A percentile compares a stretch with the other conserved stretches of the same genome.
Conservation (phyloP, 2,797 vertebrate species). For the Sebastes dallii region DNA sequence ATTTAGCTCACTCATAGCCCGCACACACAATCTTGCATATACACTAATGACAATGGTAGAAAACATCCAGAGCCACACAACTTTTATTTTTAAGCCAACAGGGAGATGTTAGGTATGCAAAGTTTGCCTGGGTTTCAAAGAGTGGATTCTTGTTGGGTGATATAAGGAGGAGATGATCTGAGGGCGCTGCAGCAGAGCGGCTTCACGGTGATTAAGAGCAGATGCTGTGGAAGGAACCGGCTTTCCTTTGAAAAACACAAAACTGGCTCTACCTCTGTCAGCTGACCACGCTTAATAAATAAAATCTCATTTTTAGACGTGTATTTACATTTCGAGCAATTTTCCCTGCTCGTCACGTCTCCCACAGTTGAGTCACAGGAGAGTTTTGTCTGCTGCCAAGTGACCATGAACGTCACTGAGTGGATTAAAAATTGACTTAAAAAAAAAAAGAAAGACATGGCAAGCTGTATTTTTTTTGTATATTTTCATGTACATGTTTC, state of each 20-base stretch:
- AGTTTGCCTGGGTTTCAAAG: slow-evolving; percentile 1
- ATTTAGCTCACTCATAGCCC: neutral
- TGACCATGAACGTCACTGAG: neutral
- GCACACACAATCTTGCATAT: neutral
- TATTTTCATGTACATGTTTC: neutral
- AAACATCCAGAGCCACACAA: neutral
- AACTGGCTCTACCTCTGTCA: neutral
- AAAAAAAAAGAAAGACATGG: too few relatives aligned
- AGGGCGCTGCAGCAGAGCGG: neutral
- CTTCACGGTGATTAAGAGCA: slow-evolving; percentile 24
- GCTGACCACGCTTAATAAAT: slow-evolving; percentile 13
- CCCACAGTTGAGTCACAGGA: neutral
- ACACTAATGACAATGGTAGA: neutral
- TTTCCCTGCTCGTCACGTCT: neutral
- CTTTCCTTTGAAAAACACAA: neutral
- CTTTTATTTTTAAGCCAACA: neutral
- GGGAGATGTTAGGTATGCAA: neutral
- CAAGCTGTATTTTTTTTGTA: neutral
- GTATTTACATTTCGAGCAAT: slow-evolving; percentile 18
- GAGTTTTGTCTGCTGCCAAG: neutral
- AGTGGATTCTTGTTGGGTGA: slow-evolving; percentile 5
- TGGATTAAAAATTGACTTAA: neutral
- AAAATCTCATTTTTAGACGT: slow-evolving; percentile 4
- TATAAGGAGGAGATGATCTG: neutral
- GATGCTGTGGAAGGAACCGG: slow-evolving; percentile 5